A percentile compares a stretch with the other conserved stretches of the same genome.
These are phyloP conservation scores for Pilophorus perplexus DNA, from an alignment of 2,888 invertebrate species.

Conservation along the genomic window DNA sequence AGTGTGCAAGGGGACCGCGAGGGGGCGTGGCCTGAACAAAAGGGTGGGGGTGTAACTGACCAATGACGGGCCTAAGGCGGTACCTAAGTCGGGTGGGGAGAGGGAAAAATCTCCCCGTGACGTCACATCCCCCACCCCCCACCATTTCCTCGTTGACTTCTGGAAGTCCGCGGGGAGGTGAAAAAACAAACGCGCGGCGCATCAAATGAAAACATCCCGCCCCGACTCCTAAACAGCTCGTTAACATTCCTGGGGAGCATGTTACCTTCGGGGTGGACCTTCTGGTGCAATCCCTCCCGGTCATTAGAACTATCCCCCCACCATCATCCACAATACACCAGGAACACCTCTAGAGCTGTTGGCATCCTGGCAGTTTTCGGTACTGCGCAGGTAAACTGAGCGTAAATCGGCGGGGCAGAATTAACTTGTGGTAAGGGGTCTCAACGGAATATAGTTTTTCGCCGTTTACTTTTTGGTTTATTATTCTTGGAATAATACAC, in stretches of 20 bases:
- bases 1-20: not conserved
- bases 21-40: not conserved
- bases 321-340: too few species aligned
- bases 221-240: conserved; percentile 13
- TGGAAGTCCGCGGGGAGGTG: not conserved
- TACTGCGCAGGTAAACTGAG: too few species aligned
- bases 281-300: too few species aligned
- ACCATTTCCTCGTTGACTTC: not conserved
- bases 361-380: too few species aligned
- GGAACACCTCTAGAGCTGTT: too few species aligned
- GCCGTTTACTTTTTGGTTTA: too few species aligned
- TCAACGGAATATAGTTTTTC: too few species aligned
- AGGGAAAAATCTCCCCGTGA: not conserved
- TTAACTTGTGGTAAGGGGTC: too few species aligned
- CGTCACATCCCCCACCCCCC: not conserved
- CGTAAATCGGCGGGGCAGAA: too few species aligned
- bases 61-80: not conserved
- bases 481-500: too few species aligned
- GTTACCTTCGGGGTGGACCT: too few species aligned
- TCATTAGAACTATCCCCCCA: too few species aligned
- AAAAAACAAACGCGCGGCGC: conserved; percentile 12
- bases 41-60: not conserved
- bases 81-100: not conserved
- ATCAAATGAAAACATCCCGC: conserved; percentile 18
- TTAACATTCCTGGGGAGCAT: conserved; percentile 22